A percentile compares a stretch with the other conserved stretches of the same genome.
phyloP scores from a whole-genome alignment of 2,797 vertebrate species.

The Rousettus madagascariensis region DNA sequence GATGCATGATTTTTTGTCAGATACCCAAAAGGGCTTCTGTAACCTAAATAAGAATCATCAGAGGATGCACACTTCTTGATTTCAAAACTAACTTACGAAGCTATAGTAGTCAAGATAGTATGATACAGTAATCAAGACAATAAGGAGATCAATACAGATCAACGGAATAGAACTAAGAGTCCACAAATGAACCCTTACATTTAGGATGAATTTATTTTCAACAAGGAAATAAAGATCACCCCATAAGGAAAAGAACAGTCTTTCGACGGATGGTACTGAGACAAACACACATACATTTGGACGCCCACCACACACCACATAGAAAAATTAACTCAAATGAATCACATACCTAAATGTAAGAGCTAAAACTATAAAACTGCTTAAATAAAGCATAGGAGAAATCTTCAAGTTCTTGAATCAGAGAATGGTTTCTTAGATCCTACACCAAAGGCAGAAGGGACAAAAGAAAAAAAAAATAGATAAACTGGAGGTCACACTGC shows the following conservation, averaged over 20 bases:
- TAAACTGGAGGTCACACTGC: background rate
- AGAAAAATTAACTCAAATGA: background rate
- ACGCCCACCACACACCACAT: background rate
- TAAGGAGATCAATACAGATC: background rate
- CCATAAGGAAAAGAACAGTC: background rate
- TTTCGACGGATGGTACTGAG: background rate
- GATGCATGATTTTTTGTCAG: background rate
- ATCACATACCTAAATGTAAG: background rate
- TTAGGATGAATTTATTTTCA: background rate
- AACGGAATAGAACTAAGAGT: background rate
- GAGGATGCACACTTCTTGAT: background rate
- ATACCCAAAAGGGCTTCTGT: background rate
- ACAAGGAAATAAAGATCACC: background rate
- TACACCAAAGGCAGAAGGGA: background rate
- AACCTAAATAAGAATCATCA: background rate
- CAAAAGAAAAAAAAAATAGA: background rate
- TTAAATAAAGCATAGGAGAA: background rate
- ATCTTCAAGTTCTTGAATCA: background rate
- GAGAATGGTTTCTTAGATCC: background rate
- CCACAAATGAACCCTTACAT: background rate
- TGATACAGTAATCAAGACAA: background rate
- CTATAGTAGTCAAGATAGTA: background rate
- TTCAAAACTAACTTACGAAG: background rate
- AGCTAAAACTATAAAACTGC: background rate
- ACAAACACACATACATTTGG: background rate